Conservation (phyloP, 2,797 vertebrate species). For the Naso thynnoides region DNA sequence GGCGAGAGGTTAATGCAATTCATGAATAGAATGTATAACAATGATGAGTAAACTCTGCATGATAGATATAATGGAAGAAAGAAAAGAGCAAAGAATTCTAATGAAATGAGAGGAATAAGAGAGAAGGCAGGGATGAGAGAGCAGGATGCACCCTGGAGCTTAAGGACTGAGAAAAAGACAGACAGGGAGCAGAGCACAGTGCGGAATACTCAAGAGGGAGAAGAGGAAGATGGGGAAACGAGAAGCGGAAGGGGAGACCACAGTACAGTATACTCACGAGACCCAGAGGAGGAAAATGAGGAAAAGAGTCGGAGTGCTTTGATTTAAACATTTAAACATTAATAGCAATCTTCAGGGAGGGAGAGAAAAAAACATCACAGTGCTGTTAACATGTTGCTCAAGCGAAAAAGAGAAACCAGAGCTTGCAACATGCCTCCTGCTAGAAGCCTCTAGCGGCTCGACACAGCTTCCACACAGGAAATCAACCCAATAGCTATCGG, state of each 20-base stretch:
- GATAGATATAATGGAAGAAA: neutral
- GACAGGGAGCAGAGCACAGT: slow-evolving; percentile 12
- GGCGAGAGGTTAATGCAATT: slow-evolving; percentile 39
- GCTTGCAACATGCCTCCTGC: slow-evolving; percentile 40
- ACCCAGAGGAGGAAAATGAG: slow-evolving; percentile 12
- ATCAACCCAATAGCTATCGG: slow-evolving; percentile 47
- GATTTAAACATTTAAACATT: slow-evolving; percentile 63
- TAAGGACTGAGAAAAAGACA: slow-evolving; percentile 13
- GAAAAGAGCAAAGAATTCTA: slow-evolving; percentile 1
- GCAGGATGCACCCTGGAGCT: neutral
- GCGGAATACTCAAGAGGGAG: slow-evolving; percentile 13
- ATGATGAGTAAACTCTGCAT: slow-evolving; percentile 17
- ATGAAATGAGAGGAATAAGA: slow-evolving; percentile 23
- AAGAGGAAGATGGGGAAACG: slow-evolving; percentile 10
- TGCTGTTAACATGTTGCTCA: slow-evolving; percentile 43
- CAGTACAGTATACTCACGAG: slow-evolving; percentile 28
- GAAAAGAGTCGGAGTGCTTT: slow-evolving; percentile 34
- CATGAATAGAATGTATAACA: slow-evolving; percentile 10
- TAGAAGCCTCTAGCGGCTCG: slow-evolving; percentile 44
- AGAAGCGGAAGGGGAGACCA: slow-evolving; percentile 14
- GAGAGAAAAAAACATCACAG: slow-evolving; percentile 15
- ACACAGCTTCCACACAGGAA: slow-evolving; percentile 48
- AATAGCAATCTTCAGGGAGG: slow-evolving; percentile 30
- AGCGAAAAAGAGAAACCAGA: slow-evolving; percentile 3
- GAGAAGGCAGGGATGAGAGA: slow-evolving; percentile 3